Evolutionary conservation across 2,888 invertebrate species (phyloP).

Genomic region (Uropetala carovei): DNA sequence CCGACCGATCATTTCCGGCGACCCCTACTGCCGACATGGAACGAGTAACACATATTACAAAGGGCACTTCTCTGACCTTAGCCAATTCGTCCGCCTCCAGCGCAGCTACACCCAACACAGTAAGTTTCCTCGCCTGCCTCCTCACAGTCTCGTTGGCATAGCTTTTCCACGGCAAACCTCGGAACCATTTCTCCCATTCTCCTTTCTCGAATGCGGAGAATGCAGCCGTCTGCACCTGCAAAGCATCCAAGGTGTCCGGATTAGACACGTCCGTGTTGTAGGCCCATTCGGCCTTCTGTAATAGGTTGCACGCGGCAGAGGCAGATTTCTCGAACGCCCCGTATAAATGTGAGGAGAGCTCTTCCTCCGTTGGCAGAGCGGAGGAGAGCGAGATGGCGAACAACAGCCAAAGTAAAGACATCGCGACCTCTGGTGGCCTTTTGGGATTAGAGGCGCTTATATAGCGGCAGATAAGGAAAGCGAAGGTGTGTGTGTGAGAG

Average conservation of each 20-base stretch:
- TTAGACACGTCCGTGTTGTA: constrained; percentile 73
- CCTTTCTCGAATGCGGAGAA: constrained; percentile 73
- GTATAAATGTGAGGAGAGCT: constrained; percentile 12
- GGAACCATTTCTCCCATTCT: constrained; percentile 74
- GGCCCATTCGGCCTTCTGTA: constrained; percentile 73
- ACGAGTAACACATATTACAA: no score
- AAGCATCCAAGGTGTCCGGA: constrained; percentile 70
- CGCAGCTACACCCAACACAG: constrained; percentile 76
- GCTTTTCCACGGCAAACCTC: constrained; percentile 72
- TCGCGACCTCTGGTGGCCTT: neutral
- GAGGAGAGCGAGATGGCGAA: neutral
- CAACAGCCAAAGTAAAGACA: neutral
- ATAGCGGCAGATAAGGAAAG: neutral
- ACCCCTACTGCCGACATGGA: no score
- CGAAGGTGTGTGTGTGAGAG: neutral
- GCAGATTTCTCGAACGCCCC: constrained; percentile 51
- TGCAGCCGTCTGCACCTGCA: constrained; percentile 68
- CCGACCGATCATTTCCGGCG: no score
- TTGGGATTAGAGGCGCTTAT: neutral
- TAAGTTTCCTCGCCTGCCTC: constrained; percentile 75
- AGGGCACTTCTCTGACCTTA: constrained; percentile 71
- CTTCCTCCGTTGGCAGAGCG: neutral
- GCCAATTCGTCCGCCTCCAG: constrained; percentile 73
- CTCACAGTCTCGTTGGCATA: constrained; percentile 74
- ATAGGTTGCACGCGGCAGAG: constrained; percentile 72